These are phyloP conservation scores for Sitophilus oryzae DNA, from an alignment of 1,140 invertebrate species.

Conservation along the genomic window DNA sequence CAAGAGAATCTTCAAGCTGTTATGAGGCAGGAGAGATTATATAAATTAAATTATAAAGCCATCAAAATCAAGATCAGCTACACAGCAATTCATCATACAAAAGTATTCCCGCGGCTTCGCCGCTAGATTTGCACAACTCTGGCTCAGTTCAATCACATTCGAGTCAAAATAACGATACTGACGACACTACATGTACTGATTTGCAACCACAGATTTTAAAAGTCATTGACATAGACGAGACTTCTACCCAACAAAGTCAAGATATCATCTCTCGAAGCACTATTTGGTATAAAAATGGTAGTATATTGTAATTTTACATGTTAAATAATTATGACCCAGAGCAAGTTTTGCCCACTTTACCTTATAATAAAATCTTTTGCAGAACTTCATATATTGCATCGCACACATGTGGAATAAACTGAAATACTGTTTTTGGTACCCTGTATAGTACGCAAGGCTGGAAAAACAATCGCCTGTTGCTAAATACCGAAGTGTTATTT, in stretches of 20 bases:
- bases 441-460: too few relatives aligned
- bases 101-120: background rate
- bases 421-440: too few relatives aligned
- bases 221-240: background rate
- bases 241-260: background rate
- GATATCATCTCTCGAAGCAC: slow-evolving; percentile 2
- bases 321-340: too few relatives aligned
- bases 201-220: background rate
- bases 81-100: background rate
- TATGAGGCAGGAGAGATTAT: background rate
- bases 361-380: too few relatives aligned
- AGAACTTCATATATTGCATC: too few relatives aligned
- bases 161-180: background rate
- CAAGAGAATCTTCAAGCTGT: background rate
- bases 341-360: too few relatives aligned
- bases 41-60: background rate
- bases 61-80: background rate
- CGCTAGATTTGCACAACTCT: background rate
- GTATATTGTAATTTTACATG: too few relatives aligned
- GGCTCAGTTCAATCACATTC: background rate
- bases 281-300: background rate
- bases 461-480: too few relatives aligned
- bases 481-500: too few relatives aligned
- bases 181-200: background rate
- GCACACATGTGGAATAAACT: too few relatives aligned